phyloP scores from a whole-genome alignment of 2,113 vertebrate species.

The Phalacrocorax aristotelis region DNA sequence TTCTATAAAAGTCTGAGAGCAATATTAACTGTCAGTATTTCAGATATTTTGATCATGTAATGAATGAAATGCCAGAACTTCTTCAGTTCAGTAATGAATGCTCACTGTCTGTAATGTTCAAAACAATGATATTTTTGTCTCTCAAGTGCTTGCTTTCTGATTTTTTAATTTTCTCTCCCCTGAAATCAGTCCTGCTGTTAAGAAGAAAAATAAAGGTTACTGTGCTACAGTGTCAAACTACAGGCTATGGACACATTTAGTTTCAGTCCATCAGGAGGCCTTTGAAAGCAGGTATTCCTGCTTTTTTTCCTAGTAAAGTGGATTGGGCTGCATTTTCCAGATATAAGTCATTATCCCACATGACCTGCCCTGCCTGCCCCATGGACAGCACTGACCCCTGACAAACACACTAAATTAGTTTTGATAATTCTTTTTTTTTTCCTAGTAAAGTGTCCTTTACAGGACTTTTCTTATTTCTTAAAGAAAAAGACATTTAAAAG shows the following conservation, averaged over 20 bases:
- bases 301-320: background rate
- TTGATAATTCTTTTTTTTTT: background rate
- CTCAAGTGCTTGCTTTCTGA: background rate
- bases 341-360: fast-evolving
- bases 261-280: background rate
- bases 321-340: background rate
- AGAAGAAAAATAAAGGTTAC: background rate
- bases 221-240: background rate
- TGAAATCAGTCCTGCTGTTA: background rate
- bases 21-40: background rate
- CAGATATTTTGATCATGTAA: background rate
- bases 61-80: background rate
- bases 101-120: background rate
- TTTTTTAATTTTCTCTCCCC: background rate
- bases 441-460: background rate
- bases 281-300: background rate
- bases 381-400: background rate
- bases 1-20: background rate
- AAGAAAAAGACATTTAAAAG: background rate
- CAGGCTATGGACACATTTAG: background rate
- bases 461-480: background rate
- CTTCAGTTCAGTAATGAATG: background rate
- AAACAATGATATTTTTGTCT: background rate
- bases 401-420: background rate
- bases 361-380: background rate